Conservation (phyloP, 1,140 invertebrate species). For the Cherax quadricarinatus region DNA sequence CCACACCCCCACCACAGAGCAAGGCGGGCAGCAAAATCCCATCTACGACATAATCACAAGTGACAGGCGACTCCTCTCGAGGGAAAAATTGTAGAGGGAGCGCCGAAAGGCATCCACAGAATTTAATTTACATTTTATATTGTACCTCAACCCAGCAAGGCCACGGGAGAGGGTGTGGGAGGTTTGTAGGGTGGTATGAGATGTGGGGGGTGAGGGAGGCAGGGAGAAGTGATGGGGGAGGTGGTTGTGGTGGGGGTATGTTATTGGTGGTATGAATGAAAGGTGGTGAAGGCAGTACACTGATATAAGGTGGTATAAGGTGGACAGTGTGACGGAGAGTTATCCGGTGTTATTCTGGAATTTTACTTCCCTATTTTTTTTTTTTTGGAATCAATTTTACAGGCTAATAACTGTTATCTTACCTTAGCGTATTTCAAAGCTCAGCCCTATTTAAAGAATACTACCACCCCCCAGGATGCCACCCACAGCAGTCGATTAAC, state of each 20-base stretch:
- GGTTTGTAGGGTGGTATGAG: background rate
- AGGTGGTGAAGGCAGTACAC: too few species aligned
- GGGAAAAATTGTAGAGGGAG: conserved; percentile 44
- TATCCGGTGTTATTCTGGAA: too few species aligned
- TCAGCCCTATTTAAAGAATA: too few species aligned
- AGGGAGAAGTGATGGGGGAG: background rate
- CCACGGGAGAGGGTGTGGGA: background rate
- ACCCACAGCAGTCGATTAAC: too few species aligned
- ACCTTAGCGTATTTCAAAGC: too few species aligned
- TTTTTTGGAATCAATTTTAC: too few species aligned
- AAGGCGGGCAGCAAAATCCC: conserved; percentile 13
- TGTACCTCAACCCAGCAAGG: conserved; percentile 13
- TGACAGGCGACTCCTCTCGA: conserved; percentile 21
- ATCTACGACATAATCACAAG: conserved; percentile 48
- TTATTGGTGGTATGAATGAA: background rate
- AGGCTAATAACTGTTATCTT: too few species aligned
- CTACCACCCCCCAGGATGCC: too few species aligned
- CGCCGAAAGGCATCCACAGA: conserved; percentile 50
- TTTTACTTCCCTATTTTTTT: too few species aligned
- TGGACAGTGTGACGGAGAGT: too few species aligned
- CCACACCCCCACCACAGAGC: background rate
- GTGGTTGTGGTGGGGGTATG: background rate
- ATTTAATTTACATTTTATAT: conserved; percentile 70
- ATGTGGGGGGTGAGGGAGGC: too few species aligned
- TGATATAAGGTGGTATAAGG: too few species aligned